Percentiles rank a stretch among this genome's conserved stretches.
Conservation (phyloP, 2,113 vertebrate species). For the Oreocharis arfaki region DNA sequence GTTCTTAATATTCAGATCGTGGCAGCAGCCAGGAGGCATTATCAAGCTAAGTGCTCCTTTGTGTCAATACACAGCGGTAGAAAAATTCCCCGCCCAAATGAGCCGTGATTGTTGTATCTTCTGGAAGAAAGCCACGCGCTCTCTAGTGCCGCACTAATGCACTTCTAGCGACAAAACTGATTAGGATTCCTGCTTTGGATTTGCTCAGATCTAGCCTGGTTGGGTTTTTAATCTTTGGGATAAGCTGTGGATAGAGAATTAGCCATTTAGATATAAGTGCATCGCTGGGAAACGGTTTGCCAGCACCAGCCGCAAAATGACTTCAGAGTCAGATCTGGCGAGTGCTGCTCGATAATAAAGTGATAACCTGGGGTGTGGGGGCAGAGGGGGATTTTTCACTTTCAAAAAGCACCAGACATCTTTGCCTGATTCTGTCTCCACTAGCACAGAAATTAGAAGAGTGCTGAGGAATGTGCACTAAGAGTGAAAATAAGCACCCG, state of each 20-base stretch:
- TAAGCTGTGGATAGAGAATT: constrained; percentile 34
- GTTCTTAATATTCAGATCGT: constrained; percentile 15
- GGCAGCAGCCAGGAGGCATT: constrained; percentile 38
- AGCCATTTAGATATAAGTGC: neutral
- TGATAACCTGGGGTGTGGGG: neutral
- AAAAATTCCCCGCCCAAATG: constrained; percentile 29
- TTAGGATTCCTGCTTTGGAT: constrained; percentile 40
- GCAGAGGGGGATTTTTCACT: neutral
- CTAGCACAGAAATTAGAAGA: neutral
- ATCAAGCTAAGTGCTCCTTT: constrained; percentile 51
- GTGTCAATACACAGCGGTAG: constrained; percentile 41
- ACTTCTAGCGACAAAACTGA: neutral
- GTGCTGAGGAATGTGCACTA: neutral
- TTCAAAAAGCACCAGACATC: neutral
- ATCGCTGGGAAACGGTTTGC: neutral
- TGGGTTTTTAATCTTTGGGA: constrained; percentile 43
- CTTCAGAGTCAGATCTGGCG: neutral
- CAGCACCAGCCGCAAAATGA: neutral
- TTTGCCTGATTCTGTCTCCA: neutral
- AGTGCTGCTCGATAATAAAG: neutral
- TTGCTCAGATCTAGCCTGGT: constrained; percentile 16
- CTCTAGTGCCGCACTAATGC: neutral
- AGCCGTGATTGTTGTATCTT: constrained; percentile 14
- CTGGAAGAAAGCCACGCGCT: constrained; percentile 32
- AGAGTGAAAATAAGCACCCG: neutral